phyloP scores from a whole-genome alignment of 2,113 vertebrate genomes.

The Struthidea cinerea region DNA sequence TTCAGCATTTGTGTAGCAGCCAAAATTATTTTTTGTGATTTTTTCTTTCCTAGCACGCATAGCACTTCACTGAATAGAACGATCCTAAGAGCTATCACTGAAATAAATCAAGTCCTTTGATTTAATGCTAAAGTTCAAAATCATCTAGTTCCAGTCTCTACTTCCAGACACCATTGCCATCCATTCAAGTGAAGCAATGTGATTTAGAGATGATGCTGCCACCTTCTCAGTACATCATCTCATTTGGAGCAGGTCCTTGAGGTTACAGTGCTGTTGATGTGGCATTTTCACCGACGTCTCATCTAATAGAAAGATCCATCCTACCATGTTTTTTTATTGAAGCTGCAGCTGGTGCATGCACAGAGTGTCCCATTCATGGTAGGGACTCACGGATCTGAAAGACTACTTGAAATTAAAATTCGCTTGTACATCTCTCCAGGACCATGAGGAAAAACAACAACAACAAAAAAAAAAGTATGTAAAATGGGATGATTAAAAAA shows the following conservation, averaged over 20 bases:
- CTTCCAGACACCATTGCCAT: neutral
- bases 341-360: neutral
- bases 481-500: neutral
- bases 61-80: neutral
- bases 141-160: slow-evolving; percentile 1
- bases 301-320: slow-evolving; percentile 23
- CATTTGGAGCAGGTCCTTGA: slow-evolving; percentile 13
- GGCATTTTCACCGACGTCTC: slow-evolving; percentile 6
- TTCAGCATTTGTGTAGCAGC: neutral
- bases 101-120: slow-evolving; percentile 44
- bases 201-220: slow-evolving; percentile 18
- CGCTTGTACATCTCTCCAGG: neutral
- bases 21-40: neutral
- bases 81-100: neutral
- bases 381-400: neutral
- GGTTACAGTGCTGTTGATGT: slow-evolving; percentile 12
- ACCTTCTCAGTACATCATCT: slow-evolving; percentile 1
- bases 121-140: slow-evolving; percentile 47
- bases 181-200: slow-evolving; percentile 15
- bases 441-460: neutral
- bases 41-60: neutral
- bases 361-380: neutral
- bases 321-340: neutral
- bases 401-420: neutral
- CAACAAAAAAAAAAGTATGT: neutral